These are phyloP conservation scores for Campylomormyrus tamandua DNA, from an alignment of 2,113 vertebrate species.

Conservation along the genomic window DNA sequence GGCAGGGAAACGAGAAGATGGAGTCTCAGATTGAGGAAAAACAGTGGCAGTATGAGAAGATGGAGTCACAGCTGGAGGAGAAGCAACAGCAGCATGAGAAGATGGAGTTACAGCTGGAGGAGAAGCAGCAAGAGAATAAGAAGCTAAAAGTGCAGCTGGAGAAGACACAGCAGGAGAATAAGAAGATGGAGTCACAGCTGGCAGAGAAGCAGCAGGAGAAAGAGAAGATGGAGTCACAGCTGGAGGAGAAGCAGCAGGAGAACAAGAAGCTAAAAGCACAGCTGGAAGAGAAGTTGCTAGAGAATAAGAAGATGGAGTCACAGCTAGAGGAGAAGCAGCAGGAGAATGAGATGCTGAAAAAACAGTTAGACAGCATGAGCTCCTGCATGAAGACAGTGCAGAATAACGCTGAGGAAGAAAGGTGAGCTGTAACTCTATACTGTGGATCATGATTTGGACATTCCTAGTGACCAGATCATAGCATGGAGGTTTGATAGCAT, in stretches of 20 bases:
- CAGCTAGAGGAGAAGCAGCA: conserved; percentile 69
- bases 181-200: conserved; percentile 61
- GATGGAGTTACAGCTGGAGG: conserved; percentile 63
- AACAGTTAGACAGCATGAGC: conserved; percentile 83
- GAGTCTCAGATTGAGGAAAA: conserved; percentile 66
- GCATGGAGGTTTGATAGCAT: neutral
- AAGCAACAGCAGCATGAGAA: conserved; percentile 57
- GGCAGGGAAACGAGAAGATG: conserved; percentile 47
- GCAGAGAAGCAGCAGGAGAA: conserved; percentile 63
- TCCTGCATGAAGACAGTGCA: conserved; percentile 75
- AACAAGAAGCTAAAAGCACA: conserved; percentile 57
- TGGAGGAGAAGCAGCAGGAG: conserved; percentile 63
- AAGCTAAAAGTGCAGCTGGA: conserved; percentile 70
- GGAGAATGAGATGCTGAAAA: conserved; percentile 71
- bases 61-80: conserved; percentile 64
- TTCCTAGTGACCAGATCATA: neutral
- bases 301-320: conserved; percentile 44
- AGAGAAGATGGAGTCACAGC: conserved; percentile 54
- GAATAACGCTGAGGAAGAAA: conserved; percentile 75
- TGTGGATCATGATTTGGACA: neutral
- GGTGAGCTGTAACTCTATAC: conserved; percentile 52
- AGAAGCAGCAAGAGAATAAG: conserved; percentile 65
- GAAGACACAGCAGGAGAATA: conserved; percentile 52
- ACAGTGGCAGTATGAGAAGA: conserved; percentile 52
- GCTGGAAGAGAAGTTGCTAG: conserved; percentile 63